A percentile compares a stretch with the other conserved stretches of the same genome.
Evolutionary conservation across 2,797 vertebrate species (phyloP).

Genomic region (Capromys pilorides): DNA sequence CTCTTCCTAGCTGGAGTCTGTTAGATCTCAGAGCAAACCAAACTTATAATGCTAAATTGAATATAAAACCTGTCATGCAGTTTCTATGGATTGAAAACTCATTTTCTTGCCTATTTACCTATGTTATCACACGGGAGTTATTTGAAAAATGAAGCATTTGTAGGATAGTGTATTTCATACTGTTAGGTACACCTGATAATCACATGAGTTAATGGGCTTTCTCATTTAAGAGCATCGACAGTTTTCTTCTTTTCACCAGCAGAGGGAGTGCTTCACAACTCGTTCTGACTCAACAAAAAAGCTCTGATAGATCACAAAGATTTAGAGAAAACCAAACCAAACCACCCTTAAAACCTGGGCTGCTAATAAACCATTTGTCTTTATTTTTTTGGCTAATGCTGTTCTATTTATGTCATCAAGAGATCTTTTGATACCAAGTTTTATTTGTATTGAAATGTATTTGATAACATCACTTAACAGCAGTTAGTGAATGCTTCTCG

Average conservation of each 20-base stretch:
- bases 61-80: neutral
- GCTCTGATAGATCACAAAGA: neutral
- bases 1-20: neutral
- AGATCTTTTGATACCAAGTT: conserved; percentile 22
- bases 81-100: neutral
- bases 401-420: neutral
- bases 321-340: neutral
- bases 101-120: neutral
- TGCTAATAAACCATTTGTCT: neutral
- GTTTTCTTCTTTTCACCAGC: conserved; percentile 66
- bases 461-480: conserved; percentile 7
- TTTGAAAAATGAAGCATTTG: neutral
- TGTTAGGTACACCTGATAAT: neutral
- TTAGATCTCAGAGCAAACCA: conserved; percentile 26
- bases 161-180: neutral
- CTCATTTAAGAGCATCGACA: neutral
- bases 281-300: conserved; percentile 35
- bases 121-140: neutral
- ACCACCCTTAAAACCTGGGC: neutral
- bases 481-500: neutral
- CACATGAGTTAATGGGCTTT: neutral
- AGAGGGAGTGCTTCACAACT: conserved; percentile 73
- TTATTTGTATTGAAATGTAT: conserved; percentile 33
- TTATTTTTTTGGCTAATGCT: neutral
- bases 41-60: conserved; percentile 17